These are phyloP conservation scores for Synergus gifuensis DNA, from an alignment of 2,888 invertebrate genomes.

Conservation along the genomic window DNA sequence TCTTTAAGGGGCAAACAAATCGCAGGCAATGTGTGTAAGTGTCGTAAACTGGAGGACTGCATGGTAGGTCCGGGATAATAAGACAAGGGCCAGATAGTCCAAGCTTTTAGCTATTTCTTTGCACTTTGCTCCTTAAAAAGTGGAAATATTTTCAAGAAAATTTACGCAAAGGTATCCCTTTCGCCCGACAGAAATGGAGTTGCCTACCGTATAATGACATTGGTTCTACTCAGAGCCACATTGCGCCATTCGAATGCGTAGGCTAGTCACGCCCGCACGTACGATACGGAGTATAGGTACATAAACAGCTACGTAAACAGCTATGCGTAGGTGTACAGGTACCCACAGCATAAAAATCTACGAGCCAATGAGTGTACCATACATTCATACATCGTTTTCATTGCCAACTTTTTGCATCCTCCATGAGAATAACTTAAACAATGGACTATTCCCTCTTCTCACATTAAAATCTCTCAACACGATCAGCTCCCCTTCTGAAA, in stretches of 20 bases:
- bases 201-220: conserved; percentile 56
- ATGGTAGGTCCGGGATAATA: background rate
- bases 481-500: no score
- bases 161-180: conserved; percentile 41
- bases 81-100: background rate
- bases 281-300: conserved; percentile 50
- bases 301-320: conserved; percentile 47
- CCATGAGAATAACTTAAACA: background rate
- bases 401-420: background rate
- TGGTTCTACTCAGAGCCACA: conserved; percentile 50
- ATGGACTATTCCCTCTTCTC: background rate
- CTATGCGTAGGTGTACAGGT: conserved; percentile 44
- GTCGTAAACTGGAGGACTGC: background rate
- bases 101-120: no score
- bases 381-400: conserved; percentile 25
- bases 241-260: conserved; percentile 51
- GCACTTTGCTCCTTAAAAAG: no score
- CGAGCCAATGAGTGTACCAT: background rate
- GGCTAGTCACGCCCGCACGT: conserved; percentile 59
- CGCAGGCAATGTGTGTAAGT: conserved; percentile 20
- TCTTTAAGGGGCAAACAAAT: conserved; percentile 36
- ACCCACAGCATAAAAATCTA: conserved; percentile 37
- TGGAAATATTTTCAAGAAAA: no score
- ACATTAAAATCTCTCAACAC: no score
- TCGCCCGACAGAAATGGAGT: conserved; percentile 53